A percentile compares a stretch with the other conserved stretches of the same genome.
Evolutionary conservation across 2,113 vertebrate genomes (phyloP).

Genomic region (Myiopsitta monachus): DNA sequence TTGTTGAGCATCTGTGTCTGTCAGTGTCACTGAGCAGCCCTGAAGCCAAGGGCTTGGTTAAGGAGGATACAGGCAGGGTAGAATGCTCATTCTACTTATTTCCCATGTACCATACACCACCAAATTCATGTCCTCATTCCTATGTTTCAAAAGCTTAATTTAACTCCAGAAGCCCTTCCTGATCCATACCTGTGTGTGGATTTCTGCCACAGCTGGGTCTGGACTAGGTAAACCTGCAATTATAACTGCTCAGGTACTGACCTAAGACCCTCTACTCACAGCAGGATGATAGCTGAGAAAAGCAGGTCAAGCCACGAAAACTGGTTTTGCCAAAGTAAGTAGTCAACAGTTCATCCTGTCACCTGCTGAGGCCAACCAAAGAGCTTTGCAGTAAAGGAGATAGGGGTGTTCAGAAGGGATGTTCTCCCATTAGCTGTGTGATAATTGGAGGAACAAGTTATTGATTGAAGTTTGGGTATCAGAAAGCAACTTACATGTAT

Average conservation of each 20-base stretch:
- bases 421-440: neutral
- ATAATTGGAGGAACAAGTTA: neutral
- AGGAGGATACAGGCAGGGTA: neutral
- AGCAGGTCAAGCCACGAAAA: conserved; percentile 6
- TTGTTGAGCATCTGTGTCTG: neutral
- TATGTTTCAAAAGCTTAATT: neutral
- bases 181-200: neutral
- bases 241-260: neutral
- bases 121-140: neutral
- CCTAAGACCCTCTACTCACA: neutral
- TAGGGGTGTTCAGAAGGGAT: neutral
- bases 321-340: neutral
- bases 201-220: neutral
- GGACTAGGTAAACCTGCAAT: neutral
- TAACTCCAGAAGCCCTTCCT: neutral
- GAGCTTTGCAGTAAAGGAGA: neutral
- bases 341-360: neutral
- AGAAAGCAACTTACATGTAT: neutral
- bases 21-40: neutral
- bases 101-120: neutral
- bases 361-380: neutral
- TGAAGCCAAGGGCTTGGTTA: neutral
- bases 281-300: neutral
- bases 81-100: neutral
- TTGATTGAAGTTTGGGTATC: neutral